Percentiles rank a stretch among this genome's conserved stretches.
Evolutionary conservation across 1,140 invertebrate species (phyloP).

Genomic region (Cotesia typhae): DNA sequence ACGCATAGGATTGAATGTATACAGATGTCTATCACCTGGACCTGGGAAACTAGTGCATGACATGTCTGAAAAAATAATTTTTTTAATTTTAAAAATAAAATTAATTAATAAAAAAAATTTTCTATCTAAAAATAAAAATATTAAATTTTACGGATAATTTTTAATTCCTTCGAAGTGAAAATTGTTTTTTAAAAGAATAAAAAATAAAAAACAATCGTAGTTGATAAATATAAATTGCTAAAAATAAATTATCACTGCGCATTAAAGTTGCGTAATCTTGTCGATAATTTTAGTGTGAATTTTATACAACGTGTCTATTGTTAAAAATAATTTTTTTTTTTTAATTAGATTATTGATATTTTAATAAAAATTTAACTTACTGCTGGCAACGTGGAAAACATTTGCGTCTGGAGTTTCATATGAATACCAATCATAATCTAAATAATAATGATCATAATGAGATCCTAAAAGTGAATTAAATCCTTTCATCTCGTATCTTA

Average conservation of each 20-base stretch:
- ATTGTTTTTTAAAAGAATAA: too few species aligned
- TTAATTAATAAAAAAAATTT: too few species aligned
- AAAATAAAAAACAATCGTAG: not conserved
- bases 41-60: slow-evolving; percentile 87
- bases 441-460: slow-evolving; percentile 95
- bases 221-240: not conserved
- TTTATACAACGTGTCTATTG: too few species aligned
- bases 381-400: slow-evolving; percentile 74
- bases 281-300: too few species aligned
- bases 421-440: slow-evolving; percentile 82
- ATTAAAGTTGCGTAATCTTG: not conserved
- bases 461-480: slow-evolving; percentile 92
- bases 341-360: slow-evolving; percentile 19
- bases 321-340: not conserved
- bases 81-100: too few species aligned
- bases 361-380: slow-evolving; percentile 56
- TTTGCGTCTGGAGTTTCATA: slow-evolving; percentile 73
- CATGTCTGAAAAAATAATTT: slow-evolving; percentile 66
- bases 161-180: too few species aligned
- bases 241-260: not conserved
- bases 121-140: too few species aligned
- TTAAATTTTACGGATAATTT: too few species aligned
- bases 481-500: slow-evolving; percentile 92
- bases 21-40: slow-evolving; percentile 79
- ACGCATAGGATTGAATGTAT: slow-evolving; percentile 91